Evolutionary conservation across 2,113 vertebrate genomes (phyloP).

Genomic region (Rallus limicola): DNA sequence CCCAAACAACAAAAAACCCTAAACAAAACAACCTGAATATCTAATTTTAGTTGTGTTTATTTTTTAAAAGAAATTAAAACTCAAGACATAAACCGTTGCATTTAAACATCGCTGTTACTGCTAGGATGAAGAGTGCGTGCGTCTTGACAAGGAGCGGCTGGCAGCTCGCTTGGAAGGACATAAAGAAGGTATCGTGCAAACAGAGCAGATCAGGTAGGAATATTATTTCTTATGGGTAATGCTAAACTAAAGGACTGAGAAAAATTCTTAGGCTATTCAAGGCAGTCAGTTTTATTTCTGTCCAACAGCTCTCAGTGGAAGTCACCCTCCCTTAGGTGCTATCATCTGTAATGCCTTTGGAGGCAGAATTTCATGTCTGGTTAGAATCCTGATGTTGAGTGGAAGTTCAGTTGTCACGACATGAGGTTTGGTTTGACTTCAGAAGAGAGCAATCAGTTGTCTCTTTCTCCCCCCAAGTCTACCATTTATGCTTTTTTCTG

Average conservation of each 20-base stretch:
- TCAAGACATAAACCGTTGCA: neutral
- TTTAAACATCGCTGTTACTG: neutral
- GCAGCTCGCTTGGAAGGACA: conserved; percentile 98
- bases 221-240: neutral
- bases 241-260: neutral
- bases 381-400: neutral
- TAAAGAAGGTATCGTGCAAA: conserved; percentile 98
- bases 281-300: neutral
- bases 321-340: neutral
- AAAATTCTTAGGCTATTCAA: neutral
- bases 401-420: neutral
- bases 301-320: neutral
- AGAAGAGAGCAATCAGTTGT: neutral
- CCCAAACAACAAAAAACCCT: no score
- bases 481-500: neutral
- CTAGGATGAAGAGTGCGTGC: conserved; percentile 98
- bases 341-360: neutral
- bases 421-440: neutral
- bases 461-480: neutral
- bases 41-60: neutral
- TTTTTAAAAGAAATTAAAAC: neutral
- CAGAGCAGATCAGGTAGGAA: conserved; percentile 94
- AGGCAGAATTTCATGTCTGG: neutral
- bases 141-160: conserved; percentile 97
- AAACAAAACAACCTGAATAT: neutral